Conservation (phyloP, 1,140 invertebrate genomes). For the Drosophila eugracilis region DNA sequence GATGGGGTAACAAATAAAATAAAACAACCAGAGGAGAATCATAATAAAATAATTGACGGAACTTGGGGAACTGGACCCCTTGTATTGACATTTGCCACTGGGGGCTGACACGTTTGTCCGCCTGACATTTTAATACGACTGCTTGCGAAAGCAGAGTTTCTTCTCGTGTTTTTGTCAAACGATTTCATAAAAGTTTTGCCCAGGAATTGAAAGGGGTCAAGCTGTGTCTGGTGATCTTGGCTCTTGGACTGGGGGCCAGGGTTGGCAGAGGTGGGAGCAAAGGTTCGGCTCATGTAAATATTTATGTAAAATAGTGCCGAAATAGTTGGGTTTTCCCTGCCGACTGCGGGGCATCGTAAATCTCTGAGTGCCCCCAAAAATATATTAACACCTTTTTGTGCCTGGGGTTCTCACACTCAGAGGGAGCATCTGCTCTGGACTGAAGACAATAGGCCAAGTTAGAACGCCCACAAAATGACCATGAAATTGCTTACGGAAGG, state of each 20-base stretch:
- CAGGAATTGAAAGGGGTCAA: conserved; percentile 26
- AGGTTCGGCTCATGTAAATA: conserved; percentile 32
- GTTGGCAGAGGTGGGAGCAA: not conserved
- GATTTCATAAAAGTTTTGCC: conserved; percentile 24
- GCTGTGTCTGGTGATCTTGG: conserved; percentile 10
- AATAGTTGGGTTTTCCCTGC: conserved; percentile 32
- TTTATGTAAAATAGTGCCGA: conserved; percentile 30
- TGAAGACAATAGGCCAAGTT: conserved; percentile 63
- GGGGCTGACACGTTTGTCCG: conserved; percentile 32
- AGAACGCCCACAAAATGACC: conserved; percentile 78
- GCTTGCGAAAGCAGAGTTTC: conserved; percentile 57
- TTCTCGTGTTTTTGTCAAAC: conserved; percentile 37
- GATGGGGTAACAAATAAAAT: not conserved
- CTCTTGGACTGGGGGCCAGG: conserved; percentile 10
- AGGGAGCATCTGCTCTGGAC: conserved; percentile 44
- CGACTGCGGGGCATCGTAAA: conserved; percentile 19
- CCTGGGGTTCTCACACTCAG: not conserved
- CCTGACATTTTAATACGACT: conserved; percentile 73
- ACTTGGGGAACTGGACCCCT: conserved; percentile 45
- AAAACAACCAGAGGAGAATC: conserved; percentile 32
- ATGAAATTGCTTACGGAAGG: conserved; percentile 80
- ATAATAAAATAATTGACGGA: conserved; percentile 72
- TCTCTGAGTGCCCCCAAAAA: conserved; percentile 7
- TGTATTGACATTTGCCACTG: conserved; percentile 71
- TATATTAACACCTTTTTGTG: conserved; percentile 36